Evolutionary conservation across 2,888 invertebrate genomes (phyloP).

Genomic region (Temnothorax ravouxi): DNA sequence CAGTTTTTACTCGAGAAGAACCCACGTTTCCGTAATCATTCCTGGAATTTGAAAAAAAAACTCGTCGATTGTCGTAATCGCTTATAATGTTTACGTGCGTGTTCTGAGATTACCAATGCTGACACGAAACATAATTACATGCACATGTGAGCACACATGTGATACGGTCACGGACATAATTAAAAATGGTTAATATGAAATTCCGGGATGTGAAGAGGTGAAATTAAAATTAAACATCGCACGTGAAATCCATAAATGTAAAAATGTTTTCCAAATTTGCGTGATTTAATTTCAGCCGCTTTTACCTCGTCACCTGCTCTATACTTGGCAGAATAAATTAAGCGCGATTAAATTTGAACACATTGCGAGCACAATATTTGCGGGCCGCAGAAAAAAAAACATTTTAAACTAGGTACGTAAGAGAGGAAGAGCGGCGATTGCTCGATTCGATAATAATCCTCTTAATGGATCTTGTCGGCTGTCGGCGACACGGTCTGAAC

Average conservation of each 20-base stretch:
- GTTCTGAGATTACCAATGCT: slow-evolving; percentile 34
- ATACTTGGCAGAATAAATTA: slow-evolving; percentile 17
- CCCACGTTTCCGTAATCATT: slow-evolving; percentile 45
- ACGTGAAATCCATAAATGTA: not conserved
- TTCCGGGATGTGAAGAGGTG: not conserved
- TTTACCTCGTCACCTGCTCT: not conserved
- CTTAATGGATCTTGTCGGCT: slow-evolving; percentile 44
- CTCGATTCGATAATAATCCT: slow-evolving; percentile 47
- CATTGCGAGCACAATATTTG: not conserved
- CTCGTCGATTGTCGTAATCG: slow-evolving; percentile 67
- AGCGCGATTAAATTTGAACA: slow-evolving; percentile 31
- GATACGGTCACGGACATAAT: slow-evolving; percentile 29
- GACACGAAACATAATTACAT: slow-evolving; percentile 41
- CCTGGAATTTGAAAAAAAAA: slow-evolving; percentile 43
- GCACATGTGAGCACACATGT: slow-evolving; percentile 5
- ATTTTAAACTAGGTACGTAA: slow-evolving; percentile 4
- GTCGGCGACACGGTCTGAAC: slow-evolving; percentile 37
- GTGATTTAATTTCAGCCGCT: slow-evolving; percentile 27
- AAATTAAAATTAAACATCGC: slow-evolving; percentile 29
- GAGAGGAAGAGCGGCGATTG: slow-evolving; percentile 15
- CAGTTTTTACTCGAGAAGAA: slow-evolving; percentile 34
- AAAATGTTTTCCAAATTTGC: slow-evolving; percentile 29
- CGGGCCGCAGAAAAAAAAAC: not conserved
- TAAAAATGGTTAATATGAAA: slow-evolving; percentile 37
- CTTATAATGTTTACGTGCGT: slow-evolving; percentile 28